These are phyloP conservation scores for Abrostola triplasia DNA, from an alignment of 2,888 invertebrate species.

Conservation along the genomic window DNA sequence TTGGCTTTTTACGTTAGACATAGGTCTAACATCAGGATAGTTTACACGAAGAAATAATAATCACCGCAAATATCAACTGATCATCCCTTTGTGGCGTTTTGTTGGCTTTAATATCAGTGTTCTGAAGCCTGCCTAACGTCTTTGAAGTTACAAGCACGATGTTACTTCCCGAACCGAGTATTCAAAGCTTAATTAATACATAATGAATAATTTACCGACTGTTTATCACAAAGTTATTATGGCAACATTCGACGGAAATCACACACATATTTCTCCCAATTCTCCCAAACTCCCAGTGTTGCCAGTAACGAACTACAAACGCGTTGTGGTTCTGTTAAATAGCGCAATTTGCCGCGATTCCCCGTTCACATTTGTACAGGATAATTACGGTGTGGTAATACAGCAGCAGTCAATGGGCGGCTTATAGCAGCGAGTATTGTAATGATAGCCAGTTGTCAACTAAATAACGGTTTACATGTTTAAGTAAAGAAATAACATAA, in stretches of 20 bases:
- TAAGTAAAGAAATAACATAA: background rate
- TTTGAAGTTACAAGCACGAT: background rate
- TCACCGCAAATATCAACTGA: too few relatives aligned
- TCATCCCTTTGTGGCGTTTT: too few relatives aligned
- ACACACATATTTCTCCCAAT: conserved; percentile 6
- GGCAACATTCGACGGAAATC: conserved; percentile 13
- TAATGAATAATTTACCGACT: conserved; percentile 16
- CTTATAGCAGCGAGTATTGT: background rate
- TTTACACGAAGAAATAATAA: too few relatives aligned
- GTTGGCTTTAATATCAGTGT: too few relatives aligned
- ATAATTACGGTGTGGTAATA: conserved; percentile 30
- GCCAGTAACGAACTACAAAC: conserved; percentile 22
- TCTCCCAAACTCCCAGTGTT: too few relatives aligned
- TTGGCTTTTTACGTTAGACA: too few relatives aligned
- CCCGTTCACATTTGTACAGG: conserved; percentile 17
- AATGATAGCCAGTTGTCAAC: background rate
- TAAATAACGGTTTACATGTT: background rate
- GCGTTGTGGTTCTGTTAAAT: conserved; percentile 19
- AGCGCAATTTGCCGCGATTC: conserved; percentile 16
- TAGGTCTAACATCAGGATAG: too few relatives aligned
- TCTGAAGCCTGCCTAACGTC: too few relatives aligned
- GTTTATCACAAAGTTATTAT: conserved; percentile 15
- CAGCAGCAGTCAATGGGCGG: background rate
- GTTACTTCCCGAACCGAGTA: too few relatives aligned
- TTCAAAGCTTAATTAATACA: background rate